Conservation (phyloP, 2,113 vertebrate species). For the Cinclus mexicanus region DNA sequence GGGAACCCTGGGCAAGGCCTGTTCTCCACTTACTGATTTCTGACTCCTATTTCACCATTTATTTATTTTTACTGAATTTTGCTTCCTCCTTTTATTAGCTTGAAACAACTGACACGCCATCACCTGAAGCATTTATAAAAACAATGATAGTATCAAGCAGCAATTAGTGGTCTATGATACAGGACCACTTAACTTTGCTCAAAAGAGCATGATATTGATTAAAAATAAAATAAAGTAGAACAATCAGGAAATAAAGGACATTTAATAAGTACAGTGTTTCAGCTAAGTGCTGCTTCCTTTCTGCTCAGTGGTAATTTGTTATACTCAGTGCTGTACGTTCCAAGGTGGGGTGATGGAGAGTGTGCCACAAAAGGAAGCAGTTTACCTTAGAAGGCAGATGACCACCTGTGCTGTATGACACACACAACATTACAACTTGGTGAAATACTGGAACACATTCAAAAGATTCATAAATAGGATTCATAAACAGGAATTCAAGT, state of each 20-base stretch:
- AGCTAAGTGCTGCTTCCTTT: conserved; percentile 33
- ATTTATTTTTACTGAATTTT: conserved; percentile 10
- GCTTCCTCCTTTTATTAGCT: neutral
- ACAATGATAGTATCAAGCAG: neutral
- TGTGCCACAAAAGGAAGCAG: neutral
- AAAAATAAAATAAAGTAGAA: conserved; percentile 17
- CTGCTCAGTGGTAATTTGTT: neutral
- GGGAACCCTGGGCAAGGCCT: neutral
- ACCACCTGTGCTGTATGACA: neutral
- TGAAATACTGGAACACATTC: neutral
- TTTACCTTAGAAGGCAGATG: neutral
- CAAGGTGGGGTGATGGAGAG: neutral
- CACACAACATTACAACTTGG: neutral
- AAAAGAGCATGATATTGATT: conserved; percentile 13
- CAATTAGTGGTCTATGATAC: neutral
- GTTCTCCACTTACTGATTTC: neutral
- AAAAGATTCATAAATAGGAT: neutral
- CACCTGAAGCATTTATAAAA: neutral
- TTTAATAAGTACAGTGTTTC: neutral
- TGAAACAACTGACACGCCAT: neutral
- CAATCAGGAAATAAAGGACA: neutral
- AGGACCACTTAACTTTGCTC: conserved; percentile 1
- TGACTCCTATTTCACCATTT: neutral
- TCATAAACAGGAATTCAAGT: neutral
- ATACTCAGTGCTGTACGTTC: neutral